Conservation (phyloP, 2,113 vertebrate species). For the Tragelaphus scriptus region DNA sequence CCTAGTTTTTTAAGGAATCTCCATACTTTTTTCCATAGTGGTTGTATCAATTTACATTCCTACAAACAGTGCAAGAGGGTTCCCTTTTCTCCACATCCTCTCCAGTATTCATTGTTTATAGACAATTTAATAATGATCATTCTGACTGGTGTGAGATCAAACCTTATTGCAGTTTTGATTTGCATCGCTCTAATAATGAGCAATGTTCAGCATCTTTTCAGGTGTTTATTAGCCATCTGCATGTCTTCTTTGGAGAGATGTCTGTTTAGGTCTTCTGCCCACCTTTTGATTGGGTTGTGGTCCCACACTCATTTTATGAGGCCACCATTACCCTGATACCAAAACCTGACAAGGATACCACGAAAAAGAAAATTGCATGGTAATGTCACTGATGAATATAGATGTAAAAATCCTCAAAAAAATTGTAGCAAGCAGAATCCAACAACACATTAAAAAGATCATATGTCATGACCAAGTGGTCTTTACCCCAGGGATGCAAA, state of each 20-base stretch:
- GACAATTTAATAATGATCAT: neutral
- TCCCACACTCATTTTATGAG: neutral
- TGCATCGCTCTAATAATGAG: neutral
- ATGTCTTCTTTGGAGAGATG: neutral
- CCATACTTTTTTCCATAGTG: neutral
- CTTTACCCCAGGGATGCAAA: neutral
- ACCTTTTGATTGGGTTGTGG: neutral
- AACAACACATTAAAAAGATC: neutral
- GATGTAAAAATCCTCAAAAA: neutral
- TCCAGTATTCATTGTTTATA: neutral
- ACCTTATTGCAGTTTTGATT: neutral
- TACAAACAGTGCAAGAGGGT: neutral
- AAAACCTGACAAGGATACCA: neutral
- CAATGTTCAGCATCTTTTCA: neutral
- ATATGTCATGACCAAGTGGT: neutral
- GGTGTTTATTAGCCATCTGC: neutral
- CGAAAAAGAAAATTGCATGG: neutral
- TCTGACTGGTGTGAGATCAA: neutral
- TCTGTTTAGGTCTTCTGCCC: neutral
- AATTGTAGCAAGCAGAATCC: neutral
- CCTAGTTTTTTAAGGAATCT: neutral
- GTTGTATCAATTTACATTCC: neutral
- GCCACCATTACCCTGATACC: neutral
- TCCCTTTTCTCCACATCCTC: neutral
- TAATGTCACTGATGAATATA: neutral